Evolutionary conservation across 2,888 invertebrate species (phyloP), one percentile per base, ranked within the genome.

Genomic region (Muschampia plurimacula): DNA sequence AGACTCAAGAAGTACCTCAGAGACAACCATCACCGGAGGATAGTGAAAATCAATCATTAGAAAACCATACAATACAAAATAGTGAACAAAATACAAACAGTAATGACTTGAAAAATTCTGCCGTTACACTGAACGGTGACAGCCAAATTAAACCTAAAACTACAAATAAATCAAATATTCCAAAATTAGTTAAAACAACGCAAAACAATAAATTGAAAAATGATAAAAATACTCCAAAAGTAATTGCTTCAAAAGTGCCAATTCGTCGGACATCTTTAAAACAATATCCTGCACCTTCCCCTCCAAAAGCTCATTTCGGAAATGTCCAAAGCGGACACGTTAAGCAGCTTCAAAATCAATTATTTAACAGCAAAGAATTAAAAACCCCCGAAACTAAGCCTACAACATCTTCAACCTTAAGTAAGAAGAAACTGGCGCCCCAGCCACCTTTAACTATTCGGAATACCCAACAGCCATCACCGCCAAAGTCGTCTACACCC

Each of bases 251-350:
- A 12, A 94, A 93, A 81, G 90, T 93, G 6, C 93, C 94, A 6
- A 79, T 93, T 55, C 88, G 95, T 68, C 86, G 88, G 74, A 81
- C 84, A 70, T 92, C 93, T 39, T 67, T 88, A 49, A 93, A 94
- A 77, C 90, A 91, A 76, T 86, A 91, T 76, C 89, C 90, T 69
- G 90, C 92, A 4, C 93, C 93, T 4, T 84, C 88, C n/a, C 93
- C 94, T 36, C 92, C 92, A n/a, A 94, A 92, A 84, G 75, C 86
- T 55, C 91, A 92, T 74, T 95, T 95, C 77, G 91, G 92, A 39
- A 91, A 90, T 77, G 84, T 95, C 74, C 92, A 91, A 84, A 94
- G 85, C 78, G 95, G 95, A 13, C 89, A 90, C 75, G 94, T 95
- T 1, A 94, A 93, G 79, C 92, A 94, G 77, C 81, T 95, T 74